phyloP scores from a whole-genome alignment of 2,113 vertebrate genomes.

The Zosterops hypoxanthus region DNA sequence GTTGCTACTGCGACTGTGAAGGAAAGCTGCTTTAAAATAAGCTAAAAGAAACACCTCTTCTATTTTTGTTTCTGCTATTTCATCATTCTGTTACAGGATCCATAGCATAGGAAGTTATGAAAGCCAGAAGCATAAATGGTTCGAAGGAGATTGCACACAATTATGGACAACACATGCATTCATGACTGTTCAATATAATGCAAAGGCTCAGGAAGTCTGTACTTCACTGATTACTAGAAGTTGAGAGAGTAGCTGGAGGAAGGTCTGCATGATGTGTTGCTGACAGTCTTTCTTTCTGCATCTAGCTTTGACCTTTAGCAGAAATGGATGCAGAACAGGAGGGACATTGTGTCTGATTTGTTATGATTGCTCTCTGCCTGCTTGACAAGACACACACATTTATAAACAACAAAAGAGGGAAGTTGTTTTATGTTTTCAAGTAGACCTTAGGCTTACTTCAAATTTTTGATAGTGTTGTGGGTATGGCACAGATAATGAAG shows the following conservation, averaged over 20 bases:
- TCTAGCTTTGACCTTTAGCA: not conserved
- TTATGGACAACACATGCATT: not conserved
- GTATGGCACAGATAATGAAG: not conserved
- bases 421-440: not conserved
- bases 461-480: not conserved
- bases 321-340: not conserved
- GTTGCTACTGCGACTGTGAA: not conserved
- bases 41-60: not conserved
- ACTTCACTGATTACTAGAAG: constrained; percentile 22
- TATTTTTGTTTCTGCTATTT: not conserved
- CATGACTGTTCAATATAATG: not conserved
- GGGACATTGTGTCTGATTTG: not conserved
- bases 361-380: accelerated
- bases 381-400: not conserved
- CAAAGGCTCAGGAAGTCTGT: constrained; percentile 39
- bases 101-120: constrained; percentile 14
- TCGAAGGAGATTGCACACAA: not conserved
- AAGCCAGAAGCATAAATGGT: not conserved
- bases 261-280: not conserved
- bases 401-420: not conserved
- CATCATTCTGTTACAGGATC: not conserved
- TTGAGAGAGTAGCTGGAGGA: not conserved
- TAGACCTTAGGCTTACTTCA: not conserved
- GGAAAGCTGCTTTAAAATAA: not conserved
- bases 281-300: not conserved